Percentiles rank a stretch among this genome's conserved stretches.
Evolutionary conservation across 2,888 invertebrate genomes (phyloP).

Genomic region (Mellilla xanthometata): DNA sequence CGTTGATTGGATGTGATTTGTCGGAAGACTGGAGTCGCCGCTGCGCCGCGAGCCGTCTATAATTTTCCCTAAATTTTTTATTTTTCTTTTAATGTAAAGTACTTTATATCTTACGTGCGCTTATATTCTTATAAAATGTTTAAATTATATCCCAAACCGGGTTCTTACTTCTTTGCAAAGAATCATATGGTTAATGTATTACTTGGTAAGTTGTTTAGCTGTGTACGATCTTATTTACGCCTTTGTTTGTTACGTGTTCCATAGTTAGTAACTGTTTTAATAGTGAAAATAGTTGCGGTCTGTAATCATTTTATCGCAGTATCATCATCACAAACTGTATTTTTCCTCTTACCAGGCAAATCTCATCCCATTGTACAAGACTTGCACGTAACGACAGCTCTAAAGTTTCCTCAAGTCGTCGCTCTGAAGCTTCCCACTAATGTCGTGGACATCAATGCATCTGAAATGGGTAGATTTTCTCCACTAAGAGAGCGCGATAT

Average conservation of each 20-base stretch:
- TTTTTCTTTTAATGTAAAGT: background rate
- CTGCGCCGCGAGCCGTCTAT: too few relatives aligned
- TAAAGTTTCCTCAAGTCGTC: slow-evolving; percentile 77
- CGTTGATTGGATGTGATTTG: too few relatives aligned
- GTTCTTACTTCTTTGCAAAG: slow-evolving; percentile 12
- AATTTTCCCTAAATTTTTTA: too few relatives aligned
- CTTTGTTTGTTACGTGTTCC: slow-evolving; percentile 8
- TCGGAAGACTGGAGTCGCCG: too few relatives aligned
- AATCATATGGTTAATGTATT: slow-evolving; percentile 16
- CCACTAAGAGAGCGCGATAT: slow-evolving; percentile 85
- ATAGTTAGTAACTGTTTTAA: too few relatives aligned
- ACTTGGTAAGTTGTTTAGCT: slow-evolving; percentile 23
- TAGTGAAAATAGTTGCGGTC: too few relatives aligned
- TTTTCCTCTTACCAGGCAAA: slow-evolving; percentile 43
- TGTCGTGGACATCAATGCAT: slow-evolving; percentile 84
- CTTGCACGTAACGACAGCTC: slow-evolving; percentile 70
- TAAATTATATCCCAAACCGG: slow-evolving; percentile 25
- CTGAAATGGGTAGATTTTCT: slow-evolving; percentile 85
- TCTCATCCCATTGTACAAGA: slow-evolving; percentile 50
- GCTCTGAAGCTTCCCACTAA: slow-evolving; percentile 84
- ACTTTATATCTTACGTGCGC: background rate
- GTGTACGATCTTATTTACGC: slow-evolving; percentile 2
- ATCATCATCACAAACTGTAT: background rate
- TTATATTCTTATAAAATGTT: slow-evolving; percentile 21
- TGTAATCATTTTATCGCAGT: background rate